Evolutionary conservation across 2,113 vertebrate genomes (phyloP).

Genomic region (Cyanocitta stelleri): DNA sequence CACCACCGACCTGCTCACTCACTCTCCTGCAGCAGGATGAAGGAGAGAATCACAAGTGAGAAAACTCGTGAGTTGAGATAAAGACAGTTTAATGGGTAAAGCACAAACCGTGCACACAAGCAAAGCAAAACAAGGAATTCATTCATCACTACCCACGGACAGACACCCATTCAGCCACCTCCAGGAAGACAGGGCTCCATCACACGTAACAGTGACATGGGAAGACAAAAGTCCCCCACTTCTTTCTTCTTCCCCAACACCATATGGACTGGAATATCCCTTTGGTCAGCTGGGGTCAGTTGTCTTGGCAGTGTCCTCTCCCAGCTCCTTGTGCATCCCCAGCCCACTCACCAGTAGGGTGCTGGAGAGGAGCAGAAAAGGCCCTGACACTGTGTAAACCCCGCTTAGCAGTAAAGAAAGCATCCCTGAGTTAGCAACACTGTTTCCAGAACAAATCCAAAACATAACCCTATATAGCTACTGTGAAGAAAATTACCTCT

Average conservation of each 20-base stretch:
- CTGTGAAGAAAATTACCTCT: background rate
- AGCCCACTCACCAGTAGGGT: background rate
- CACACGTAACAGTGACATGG: fast-evolving
- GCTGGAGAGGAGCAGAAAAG: background rate
- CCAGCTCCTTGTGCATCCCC: background rate
- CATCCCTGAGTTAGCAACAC: background rate
- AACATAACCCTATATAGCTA: background rate
- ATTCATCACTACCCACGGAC: background rate
- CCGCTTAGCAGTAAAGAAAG: background rate
- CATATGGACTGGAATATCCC: background rate
- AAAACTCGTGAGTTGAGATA: background rate
- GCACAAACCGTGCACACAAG: background rate
- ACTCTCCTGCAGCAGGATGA: background rate
- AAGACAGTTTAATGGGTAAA: background rate
- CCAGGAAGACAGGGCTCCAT: background rate
- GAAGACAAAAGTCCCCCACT: background rate
- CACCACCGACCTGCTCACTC: background rate
- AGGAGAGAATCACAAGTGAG: background rate
- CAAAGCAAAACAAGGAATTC: background rate
- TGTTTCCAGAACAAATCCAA: background rate
- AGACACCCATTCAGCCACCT: background rate
- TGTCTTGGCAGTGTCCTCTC: background rate
- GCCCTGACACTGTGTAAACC: fast-evolving
- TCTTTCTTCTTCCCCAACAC: background rate
- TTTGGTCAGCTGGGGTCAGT: background rate